Evolutionary conservation across 2,113 vertebrate species (phyloP), one percentile per base, ranked within the genome.

Genomic region (Catagonus wagneri): DNA sequence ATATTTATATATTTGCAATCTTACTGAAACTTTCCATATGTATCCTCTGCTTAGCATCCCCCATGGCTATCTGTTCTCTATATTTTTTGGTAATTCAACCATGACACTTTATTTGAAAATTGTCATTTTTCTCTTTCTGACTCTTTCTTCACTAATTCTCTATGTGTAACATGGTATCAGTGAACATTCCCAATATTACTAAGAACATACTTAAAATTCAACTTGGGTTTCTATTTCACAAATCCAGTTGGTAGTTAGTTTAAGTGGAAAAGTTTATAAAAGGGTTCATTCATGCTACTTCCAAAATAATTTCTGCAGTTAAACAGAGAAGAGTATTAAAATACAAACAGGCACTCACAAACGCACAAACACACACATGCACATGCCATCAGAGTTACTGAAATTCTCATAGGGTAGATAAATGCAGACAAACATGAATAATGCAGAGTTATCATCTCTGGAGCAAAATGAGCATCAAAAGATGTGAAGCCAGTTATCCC

Each of bases 341-440:
- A 86, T 6, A 86, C 29, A n/a, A 36, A 34, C 13, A 29, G 0
- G 5, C 11, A 19, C 0, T 17, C 19, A 50, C 0, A 3, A 25
- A 29, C 3, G 25, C 19, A 61, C 50, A 60, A 36, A 85, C 7
- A 78, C 29, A 50, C 36, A 68, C 13, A 89, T 2, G 66, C 12
- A 85, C 4, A 74, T 58, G 19, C 6, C n/a, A 60, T 29, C 27
- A 90, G 32, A 89, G 36, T 16, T 92, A 72, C 39, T 96, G 85
- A 54, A 61, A 96, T 96, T 96, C 85, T 89, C 71, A 16, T 52
- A 63, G 23, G 78, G 74, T 89, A 97, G 54, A 92, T 32, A 83
- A 25, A 89, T 83, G 27, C 58, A 96, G 74, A 78, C 52, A 94
- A 69, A 81, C 65, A 97, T 95, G 89, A 98, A 94, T 96, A 96